Conservation (phyloP, 2,888 invertebrate genomes). For the Rotaria macrura region DNA sequence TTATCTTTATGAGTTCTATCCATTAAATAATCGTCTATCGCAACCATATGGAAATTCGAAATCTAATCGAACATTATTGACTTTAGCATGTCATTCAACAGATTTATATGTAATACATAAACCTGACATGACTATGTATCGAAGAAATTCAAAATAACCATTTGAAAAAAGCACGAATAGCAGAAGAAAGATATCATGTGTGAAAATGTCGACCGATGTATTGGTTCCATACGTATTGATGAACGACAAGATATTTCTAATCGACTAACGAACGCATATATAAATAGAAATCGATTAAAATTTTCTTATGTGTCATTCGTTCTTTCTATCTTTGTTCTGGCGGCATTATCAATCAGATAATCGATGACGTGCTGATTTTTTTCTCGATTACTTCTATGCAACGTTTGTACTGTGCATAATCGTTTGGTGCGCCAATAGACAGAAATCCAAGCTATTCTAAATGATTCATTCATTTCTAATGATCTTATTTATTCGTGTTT, state of each 20-base stretch:
- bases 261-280: too few relatives aligned
- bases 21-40: neutral
- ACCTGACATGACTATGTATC: neutral
- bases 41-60: neutral
- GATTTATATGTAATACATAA: neutral
- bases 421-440: neutral
- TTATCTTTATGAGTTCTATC: neutral
- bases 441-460: neutral
- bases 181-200: neutral
- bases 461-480: neutral
- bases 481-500: neutral
- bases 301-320: too few relatives aligned
- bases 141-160: neutral
- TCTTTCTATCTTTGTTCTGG: neutral
- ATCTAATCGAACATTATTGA: neutral
- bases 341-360: neutral
- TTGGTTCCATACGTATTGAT: neutral
- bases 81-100: neutral
- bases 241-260: neutral
- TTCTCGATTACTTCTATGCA: neutral
- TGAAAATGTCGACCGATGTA: neutral
- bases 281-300: too few relatives aligned
- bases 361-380: neutral
- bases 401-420: neutral
- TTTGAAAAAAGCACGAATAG: neutral